These are phyloP conservation scores for Drosophila picticornis DNA, from an alignment of 2,888 invertebrate species.

Conservation along the genomic window DNA sequence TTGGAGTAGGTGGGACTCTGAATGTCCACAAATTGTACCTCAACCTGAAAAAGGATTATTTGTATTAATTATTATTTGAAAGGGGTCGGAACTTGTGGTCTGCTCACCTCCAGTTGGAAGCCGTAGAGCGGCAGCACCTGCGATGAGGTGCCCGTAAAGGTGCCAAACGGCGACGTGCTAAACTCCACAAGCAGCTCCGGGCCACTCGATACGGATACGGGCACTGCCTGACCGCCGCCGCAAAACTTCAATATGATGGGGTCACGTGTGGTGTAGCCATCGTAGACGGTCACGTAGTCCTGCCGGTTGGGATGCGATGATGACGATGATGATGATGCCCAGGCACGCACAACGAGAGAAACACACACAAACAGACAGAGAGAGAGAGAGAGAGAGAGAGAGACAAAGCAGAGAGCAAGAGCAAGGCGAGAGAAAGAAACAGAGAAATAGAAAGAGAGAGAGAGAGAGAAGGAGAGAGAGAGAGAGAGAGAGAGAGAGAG, in stretches of 20 bases:
- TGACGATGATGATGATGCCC: slow-evolving; percentile 8
- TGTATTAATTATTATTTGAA: neutral
- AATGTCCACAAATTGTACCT: slow-evolving; percentile 94
- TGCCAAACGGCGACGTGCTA: slow-evolving; percentile 95
- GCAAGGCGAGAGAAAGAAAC: slow-evolving; percentile 8
- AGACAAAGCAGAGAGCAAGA: slow-evolving; percentile 41
- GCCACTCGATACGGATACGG: slow-evolving; percentile 94
- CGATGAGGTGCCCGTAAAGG: slow-evolving; percentile 91
- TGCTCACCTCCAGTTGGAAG: slow-evolving; percentile 93
- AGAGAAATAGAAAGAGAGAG: slow-evolving; percentile 13
- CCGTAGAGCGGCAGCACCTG: slow-evolving; percentile 93
- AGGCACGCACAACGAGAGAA: slow-evolving; percentile 15
- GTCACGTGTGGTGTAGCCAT: slow-evolving; percentile 94
- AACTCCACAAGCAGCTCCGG: slow-evolving; percentile 95
- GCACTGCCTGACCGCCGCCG: slow-evolving; percentile 94
- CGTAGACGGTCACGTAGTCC: slow-evolving; percentile 95
- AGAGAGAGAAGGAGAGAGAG: slow-evolving; percentile 9
- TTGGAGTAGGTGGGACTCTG: slow-evolving; percentile 94
- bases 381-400: slow-evolving; percentile 14
- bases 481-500: slow-evolving; percentile 26
- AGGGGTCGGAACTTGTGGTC: slow-evolving; percentile 21
- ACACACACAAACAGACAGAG: slow-evolving; percentile 14
- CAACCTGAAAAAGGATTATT: slow-evolving; percentile 81
- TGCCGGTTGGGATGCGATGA: slow-evolving; percentile 76
- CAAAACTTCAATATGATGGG: slow-evolving; percentile 95